Evolutionary conservation across 1,140 invertebrate genomes (phyloP).

Genomic region (Drosophila sucinea): DNA sequence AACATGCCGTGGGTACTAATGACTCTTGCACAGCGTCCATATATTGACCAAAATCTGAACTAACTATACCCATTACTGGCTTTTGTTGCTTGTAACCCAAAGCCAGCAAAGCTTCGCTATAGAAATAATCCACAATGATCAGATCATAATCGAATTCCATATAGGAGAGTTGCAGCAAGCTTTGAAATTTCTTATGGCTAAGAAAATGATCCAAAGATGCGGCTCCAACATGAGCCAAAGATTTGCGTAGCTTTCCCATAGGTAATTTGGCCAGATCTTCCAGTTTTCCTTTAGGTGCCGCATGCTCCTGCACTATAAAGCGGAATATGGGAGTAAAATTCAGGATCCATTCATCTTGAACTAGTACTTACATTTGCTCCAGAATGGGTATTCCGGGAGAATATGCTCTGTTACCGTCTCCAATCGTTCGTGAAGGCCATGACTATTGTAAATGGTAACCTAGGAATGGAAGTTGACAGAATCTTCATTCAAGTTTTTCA

Average conservation of each 20-base stretch:
- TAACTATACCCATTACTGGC: constrained; percentile 81
- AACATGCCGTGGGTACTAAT: constrained; percentile 68
- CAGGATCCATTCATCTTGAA: not conserved
- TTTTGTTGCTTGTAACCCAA: constrained; percentile 80
- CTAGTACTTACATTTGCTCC: constrained; percentile 61
- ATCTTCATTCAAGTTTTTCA: not conserved
- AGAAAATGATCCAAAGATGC: constrained; percentile 66
- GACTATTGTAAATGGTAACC: constrained; percentile 66
- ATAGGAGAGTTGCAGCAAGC: constrained; percentile 45
- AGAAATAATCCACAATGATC: constrained; percentile 83
- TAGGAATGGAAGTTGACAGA: constrained; percentile 4
- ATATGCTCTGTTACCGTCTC: constrained; percentile 68
- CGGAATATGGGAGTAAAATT: not conserved
- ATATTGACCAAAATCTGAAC: constrained; percentile 70
- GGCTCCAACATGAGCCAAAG: constrained; percentile 55
- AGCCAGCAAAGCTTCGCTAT: constrained; percentile 83
- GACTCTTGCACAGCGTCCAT: constrained; percentile 71
- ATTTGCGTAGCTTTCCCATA: constrained; percentile 43
- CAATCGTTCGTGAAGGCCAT: constrained; percentile 61
- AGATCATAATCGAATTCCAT: constrained; percentile 83
- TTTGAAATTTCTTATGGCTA: constrained; percentile 44
- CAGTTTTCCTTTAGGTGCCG: constrained; percentile 46
- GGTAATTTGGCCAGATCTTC: constrained; percentile 47
- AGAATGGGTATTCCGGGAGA: constrained; percentile 67
- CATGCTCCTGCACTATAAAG: constrained; percentile 58